phyloP scores from a whole-genome alignment of 2,797 vertebrate genomes.

The Poeciliopsis infans region DNA sequence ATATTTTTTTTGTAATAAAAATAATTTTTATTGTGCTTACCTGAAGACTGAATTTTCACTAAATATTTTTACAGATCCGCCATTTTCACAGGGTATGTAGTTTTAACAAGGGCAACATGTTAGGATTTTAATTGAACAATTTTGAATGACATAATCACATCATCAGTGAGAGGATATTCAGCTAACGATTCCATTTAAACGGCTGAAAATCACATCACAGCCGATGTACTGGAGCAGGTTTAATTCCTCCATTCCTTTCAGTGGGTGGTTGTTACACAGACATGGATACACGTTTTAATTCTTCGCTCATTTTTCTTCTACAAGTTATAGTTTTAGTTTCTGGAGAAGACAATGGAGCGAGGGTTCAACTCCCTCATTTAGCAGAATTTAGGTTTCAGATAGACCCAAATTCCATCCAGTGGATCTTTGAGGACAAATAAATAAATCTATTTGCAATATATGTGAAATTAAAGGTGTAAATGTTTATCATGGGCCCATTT shows the following conservation, averaged over 20 bases:
- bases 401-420: not conserved
- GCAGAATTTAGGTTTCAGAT: not conserved
- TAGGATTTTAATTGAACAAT: not conserved
- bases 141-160: not conserved
- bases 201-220: not conserved
- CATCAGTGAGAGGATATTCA: slow-evolving; percentile 17
- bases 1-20: not conserved
- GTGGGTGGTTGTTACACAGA: not conserved
- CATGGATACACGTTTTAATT: not conserved
- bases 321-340: not conserved
- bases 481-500: not conserved
- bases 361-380: not conserved
- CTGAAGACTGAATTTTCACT: not conserved
- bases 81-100: not conserved
- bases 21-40: not conserved
- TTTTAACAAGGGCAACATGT: not conserved
- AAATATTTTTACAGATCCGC: not conserved
- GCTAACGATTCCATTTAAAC: slow-evolving; percentile 7
- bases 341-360: too few species aligned
- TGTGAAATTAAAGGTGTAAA: not conserved
- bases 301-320: not conserved
- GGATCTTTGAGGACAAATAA: not conserved
- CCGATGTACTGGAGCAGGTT: not conserved
- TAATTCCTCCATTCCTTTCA: slow-evolving; percentile 6
- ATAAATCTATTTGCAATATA: not conserved